Percentiles rank a stretch among this genome's conserved stretches.
phyloP scores from a whole-genome alignment of 1,140 invertebrate genomes.

The Archivesica marissinica region DNA sequence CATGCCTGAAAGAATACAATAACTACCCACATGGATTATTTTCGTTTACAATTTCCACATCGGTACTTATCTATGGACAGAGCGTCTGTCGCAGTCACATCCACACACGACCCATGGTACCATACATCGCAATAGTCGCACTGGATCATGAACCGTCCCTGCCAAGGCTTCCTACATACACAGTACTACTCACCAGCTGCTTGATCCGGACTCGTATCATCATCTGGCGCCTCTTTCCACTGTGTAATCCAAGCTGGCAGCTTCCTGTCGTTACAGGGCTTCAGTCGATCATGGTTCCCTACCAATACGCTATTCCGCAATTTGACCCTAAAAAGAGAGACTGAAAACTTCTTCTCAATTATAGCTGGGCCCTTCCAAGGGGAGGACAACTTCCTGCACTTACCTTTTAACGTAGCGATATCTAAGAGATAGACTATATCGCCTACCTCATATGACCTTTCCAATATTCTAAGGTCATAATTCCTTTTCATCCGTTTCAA shows the following conservation, averaged over 20 bases:
- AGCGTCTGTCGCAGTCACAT: constrained; percentile 4
- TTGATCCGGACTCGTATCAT: not conserved
- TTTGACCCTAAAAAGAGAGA: not conserved
- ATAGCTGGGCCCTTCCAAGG: constrained; percentile 32
- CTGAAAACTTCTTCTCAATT: not conserved
- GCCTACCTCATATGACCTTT: not conserved
- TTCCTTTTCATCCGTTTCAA: constrained; percentile 17
- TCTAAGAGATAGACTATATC: constrained; percentile 36
- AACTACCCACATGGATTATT: not conserved
- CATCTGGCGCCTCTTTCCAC: not conserved
- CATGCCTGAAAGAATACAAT: not conserved
- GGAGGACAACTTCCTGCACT: constrained; percentile 3
- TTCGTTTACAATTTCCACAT: not conserved
- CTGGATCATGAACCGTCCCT: constrained; percentile 20
- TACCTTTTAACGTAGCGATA: not conserved
- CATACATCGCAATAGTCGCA: constrained; percentile 22
- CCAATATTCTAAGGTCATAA: not conserved
- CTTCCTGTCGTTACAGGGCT: not conserved
- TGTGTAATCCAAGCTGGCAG: not conserved
- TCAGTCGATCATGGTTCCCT: constrained; percentile 14
- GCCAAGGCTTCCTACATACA: not conserved
- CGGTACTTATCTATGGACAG: constrained; percentile 2
- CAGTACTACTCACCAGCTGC: not conserved
- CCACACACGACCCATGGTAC: constrained; percentile 18
- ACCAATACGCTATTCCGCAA: not conserved